Percentiles rank a stretch among this genome's conserved stretches.
Evolutionary conservation across 2,113 vertebrate genomes (phyloP).

Genomic region (Prochilodus magdalenae): DNA sequence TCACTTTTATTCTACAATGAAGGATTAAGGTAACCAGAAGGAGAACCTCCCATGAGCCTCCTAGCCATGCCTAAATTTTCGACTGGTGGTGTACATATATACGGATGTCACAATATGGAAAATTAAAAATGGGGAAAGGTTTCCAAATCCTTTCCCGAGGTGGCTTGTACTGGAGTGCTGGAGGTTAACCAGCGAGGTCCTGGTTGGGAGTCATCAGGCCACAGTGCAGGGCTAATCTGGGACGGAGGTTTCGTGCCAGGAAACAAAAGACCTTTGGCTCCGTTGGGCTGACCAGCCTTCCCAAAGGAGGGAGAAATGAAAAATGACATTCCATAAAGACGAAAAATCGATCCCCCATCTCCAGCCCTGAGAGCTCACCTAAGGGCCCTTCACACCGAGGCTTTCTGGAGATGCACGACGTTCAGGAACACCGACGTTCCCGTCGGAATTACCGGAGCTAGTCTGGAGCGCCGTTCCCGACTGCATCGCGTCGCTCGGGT

Average conservation of each 20-base stretch:
- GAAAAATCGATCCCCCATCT: constrained; percentile 1
- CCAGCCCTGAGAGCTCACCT: not conserved
- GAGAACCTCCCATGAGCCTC: no score
- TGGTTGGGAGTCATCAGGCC: not conserved
- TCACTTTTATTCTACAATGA: no score
- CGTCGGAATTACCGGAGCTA: no score
- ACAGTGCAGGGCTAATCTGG: constrained; percentile 5
- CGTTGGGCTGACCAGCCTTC: constrained; percentile 1
- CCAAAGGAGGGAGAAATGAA: not conserved
- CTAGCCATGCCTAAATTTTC: no score
- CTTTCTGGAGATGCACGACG: not conserved
- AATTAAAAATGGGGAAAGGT: no score
- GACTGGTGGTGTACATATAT: no score
- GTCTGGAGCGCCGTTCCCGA: no score
- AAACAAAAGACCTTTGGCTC: constrained; percentile 33
- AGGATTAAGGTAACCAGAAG: no score
- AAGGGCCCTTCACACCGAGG: not conserved
- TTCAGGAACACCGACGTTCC: not conserved
- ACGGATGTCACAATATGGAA: no score
- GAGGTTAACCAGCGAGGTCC: not conserved
- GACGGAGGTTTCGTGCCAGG: constrained; percentile 16
- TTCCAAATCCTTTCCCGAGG: no score
- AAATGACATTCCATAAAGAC: not conserved
- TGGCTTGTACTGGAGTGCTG: no score
- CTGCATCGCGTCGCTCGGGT: not conserved